These are phyloP conservation scores for Saguinus imperator DNA, from an alignment of 2,113 vertebrate genomes.

Conservation along the genomic window DNA sequence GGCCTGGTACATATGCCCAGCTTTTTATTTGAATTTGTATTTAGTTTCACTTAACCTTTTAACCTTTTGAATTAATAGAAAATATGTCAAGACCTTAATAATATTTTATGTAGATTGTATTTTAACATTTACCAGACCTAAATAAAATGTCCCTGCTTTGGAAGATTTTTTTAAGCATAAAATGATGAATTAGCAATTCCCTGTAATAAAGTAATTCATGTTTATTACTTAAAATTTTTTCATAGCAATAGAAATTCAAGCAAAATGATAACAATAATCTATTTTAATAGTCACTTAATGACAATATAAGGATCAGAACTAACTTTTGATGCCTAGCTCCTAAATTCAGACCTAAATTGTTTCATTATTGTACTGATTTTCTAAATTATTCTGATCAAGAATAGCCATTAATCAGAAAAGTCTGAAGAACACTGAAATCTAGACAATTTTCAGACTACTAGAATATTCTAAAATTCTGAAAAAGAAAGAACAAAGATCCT, in stretches of 20 bases:
- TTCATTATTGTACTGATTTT: not conserved
- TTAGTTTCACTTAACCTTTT: not conserved
- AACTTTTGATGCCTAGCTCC: not conserved
- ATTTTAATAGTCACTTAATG: not conserved
- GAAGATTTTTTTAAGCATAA: not conserved
- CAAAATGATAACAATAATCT: not conserved
- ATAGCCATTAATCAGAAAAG: not conserved
- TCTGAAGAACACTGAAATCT: not conserved
- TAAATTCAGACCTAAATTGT: slow-evolving; percentile 11
- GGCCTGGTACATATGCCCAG: not conserved
- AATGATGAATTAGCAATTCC: not conserved
- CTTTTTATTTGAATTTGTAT: not conserved
- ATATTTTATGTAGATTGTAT: not conserved
- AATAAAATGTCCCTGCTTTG: not conserved
- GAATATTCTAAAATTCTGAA: not conserved
- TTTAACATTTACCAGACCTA: not conserved
- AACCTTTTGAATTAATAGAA: not conserved
- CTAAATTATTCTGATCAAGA: slow-evolving; percentile 15
- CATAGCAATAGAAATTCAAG: not conserved
- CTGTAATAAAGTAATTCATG: not conserved
- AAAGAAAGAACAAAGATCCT: not conserved
- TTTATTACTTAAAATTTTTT: not conserved
- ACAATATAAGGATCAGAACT: not conserved
- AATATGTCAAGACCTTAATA: not conserved
- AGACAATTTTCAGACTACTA: not conserved